Evolutionary conservation across 2,888 invertebrate genomes (phyloP).

Genomic region (Eupsilia transversa): DNA sequence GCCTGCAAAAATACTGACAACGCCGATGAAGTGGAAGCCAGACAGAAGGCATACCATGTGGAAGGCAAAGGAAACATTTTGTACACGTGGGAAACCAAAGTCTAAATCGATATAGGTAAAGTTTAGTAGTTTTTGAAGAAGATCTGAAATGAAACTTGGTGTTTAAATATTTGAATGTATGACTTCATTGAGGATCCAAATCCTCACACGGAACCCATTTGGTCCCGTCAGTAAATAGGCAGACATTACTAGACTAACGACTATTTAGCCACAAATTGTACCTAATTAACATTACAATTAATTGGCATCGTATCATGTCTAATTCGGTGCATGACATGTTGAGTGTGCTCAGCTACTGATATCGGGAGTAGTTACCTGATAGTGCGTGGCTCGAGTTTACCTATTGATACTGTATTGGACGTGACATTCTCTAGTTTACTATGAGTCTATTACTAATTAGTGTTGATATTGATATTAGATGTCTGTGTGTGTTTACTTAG

Average conservation of each 20-base stretch:
- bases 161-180: not conserved
- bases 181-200: not conserved
- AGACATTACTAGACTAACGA: conserved; percentile 11
- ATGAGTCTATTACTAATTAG: conserved; percentile 23
- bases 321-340: conserved; percentile 48
- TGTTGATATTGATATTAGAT: conserved; percentile 10
- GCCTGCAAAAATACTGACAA: too few species aligned
- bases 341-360: conserved; percentile 4
- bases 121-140: not conserved
- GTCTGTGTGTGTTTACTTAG: not conserved
- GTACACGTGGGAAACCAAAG: not conserved
- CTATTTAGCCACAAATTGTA: conserved; percentile 49
- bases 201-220: not conserved
- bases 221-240: conserved; percentile 9
- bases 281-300: conserved; percentile 53
- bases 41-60: not conserved
- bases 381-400: conserved; percentile 10
- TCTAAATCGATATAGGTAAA: not conserved
- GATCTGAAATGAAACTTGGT: not conserved
- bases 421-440: conserved; percentile 36
- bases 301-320: conserved; percentile 45
- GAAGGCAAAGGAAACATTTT: not conserved
- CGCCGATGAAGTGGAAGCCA: not conserved
- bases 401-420: conserved; percentile 25
- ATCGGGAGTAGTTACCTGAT: conserved; percentile 7